Conservation (phyloP, 1,140 invertebrate species). For the Episyrphus balteatus region DNA sequence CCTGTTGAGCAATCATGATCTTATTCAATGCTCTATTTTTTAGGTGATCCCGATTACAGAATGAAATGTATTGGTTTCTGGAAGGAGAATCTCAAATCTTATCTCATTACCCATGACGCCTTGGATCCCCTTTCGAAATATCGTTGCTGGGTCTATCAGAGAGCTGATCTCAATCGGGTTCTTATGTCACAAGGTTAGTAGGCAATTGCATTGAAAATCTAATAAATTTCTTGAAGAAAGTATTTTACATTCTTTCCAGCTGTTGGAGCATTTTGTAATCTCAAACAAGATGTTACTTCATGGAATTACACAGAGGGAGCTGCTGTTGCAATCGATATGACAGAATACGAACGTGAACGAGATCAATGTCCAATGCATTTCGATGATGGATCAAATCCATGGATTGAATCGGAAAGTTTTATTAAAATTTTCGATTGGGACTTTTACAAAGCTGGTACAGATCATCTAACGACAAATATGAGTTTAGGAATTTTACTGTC, state of each 20-base stretch:
- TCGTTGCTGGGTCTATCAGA: slow-evolving; percentile 95
- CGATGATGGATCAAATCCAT: slow-evolving; percentile 83
- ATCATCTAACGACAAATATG: not conserved
- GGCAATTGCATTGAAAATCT: not conserved
- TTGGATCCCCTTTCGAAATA: slow-evolving; percentile 92
- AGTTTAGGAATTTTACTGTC: too few relatives aligned
- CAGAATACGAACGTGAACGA: slow-evolving; percentile 86
- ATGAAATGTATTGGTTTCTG: slow-evolving; percentile 97
- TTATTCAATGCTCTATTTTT: slow-evolving; percentile 34
- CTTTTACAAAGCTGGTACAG: slow-evolving; percentile 23
- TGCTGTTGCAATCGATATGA: slow-evolving; percentile 77
- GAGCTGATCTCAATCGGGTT: slow-evolving; percentile 80
- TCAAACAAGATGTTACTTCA: slow-evolving; percentile 82
- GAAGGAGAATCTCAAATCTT: slow-evolving; percentile 96
- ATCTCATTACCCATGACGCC: slow-evolving; percentile 93
- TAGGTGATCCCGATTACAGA: slow-evolving; percentile 82
- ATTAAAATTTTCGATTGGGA: slow-evolving; percentile 52
- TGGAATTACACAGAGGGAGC: slow-evolving; percentile 83
- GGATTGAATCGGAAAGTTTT: slow-evolving; percentile 57
- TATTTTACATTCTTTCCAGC: slow-evolving; percentile 36
- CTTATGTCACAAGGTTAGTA: slow-evolving; percentile 62
- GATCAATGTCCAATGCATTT: slow-evolving; percentile 93
- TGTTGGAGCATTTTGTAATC: slow-evolving; percentile 79
- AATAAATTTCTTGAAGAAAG: not conserved
- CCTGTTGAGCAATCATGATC: slow-evolving; percentile 2